Conservation (phyloP, 2,113 vertebrate species). For the Pseudopipra pipra region DNA sequence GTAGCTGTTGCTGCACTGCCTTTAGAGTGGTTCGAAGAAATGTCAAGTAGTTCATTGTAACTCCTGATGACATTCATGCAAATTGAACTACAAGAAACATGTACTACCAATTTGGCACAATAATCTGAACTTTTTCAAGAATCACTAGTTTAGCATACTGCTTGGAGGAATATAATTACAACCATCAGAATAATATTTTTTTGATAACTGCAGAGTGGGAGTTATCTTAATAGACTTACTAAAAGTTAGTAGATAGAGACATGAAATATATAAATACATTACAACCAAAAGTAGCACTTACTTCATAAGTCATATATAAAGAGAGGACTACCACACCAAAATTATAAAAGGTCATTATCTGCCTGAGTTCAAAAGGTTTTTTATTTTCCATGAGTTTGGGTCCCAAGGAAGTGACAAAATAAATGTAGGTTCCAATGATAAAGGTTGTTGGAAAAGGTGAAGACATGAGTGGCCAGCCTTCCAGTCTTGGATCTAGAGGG, state of each 20-base stretch:
- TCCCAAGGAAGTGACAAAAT: conserved; percentile 89
- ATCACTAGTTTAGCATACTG: background rate
- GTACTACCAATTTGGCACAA: background rate
- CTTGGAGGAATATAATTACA: background rate
- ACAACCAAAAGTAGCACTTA: conserved; percentile 67
- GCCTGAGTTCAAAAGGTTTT: conserved; percentile 90
- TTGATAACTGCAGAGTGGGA: background rate
- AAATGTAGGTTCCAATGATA: conserved; percentile 86
- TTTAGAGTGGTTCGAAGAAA: background rate
- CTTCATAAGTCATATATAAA: conserved; percentile 93
- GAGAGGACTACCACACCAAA: conserved; percentile 88
- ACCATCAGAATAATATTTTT: background rate
- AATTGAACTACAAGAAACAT: background rate
- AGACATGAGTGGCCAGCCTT: conserved; percentile 90
- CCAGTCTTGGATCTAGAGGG: conserved; percentile 84
- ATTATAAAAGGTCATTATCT: conserved; percentile 87
- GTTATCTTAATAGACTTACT: background rate
- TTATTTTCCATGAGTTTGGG: conserved; percentile 95
- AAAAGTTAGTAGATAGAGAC: background rate
- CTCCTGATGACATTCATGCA: background rate
- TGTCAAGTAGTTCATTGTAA: background rate
- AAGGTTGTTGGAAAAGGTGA: conserved; percentile 88
- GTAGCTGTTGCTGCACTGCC: background rate
- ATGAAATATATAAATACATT: background rate
- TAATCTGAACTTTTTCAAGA: background rate